Conservation (phyloP, 35 echinoderm and acorn worm species). For the Ophioderma brevispina region DNA sequence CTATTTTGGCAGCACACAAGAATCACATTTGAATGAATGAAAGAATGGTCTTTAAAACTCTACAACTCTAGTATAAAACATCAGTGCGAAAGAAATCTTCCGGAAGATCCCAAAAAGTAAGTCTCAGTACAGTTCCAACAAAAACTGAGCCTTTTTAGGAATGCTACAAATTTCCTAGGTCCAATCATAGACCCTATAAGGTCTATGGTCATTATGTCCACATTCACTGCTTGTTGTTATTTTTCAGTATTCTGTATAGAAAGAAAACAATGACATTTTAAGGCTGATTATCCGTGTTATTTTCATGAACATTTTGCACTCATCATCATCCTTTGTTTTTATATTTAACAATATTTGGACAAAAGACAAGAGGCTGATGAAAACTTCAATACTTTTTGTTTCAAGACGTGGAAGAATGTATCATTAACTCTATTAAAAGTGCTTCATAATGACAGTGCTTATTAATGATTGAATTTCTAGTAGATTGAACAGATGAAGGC, state of each 20-base stretch:
- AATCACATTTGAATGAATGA: background rate
- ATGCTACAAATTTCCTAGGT: no score
- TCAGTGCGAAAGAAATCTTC: background rate
- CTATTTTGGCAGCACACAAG: background rate
- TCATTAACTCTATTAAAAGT: constrained; percentile 1
- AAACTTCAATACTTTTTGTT: background rate
- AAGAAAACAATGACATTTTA: background rate
- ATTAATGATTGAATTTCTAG: background rate
- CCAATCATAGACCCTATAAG: no score
- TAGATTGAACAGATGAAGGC: no score
- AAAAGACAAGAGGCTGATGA: background rate
- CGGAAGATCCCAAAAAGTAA: background rate
- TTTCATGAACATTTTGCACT: background rate
- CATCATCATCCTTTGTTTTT: background rate
- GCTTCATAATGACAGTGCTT: background rate
- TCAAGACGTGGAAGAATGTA: background rate
- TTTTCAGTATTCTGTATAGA: constrained; percentile 29
- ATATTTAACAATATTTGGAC: background rate
- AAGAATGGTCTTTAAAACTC: background rate
- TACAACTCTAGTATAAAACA: background rate
- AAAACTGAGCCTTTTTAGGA: background rate
- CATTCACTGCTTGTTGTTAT: background rate
- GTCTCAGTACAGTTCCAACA: background rate
- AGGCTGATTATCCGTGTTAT: constrained; percentile 7
- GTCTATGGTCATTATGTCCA: background rate